Evolutionary conservation across 2,888 invertebrate species (phyloP), one percentile per base, ranked within the genome.

Genomic region (Muschampia plurimacula): DNA sequence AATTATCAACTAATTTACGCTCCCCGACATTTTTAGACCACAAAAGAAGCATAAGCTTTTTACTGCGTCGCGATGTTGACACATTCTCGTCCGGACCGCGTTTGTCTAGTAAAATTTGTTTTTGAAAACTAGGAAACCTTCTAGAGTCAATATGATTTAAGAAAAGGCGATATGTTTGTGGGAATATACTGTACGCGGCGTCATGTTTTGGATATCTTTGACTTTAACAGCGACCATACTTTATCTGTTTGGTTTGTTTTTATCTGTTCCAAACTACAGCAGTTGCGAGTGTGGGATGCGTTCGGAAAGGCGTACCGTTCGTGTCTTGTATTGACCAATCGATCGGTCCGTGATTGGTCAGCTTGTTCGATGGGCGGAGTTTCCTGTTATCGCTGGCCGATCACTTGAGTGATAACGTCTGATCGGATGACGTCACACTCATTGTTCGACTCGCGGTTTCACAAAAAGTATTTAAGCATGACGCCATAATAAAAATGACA

Each of bases 1-100:
- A n/a, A n/a, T n/a, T n/a, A n/a, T n/a, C n/a, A n/a, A n/a, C n/a
- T 93, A 93, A 93, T 93, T 93, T 91, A 92, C 92, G 85, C 81
- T 82, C 82, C 84, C 84, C 87, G 85, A 84, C 85, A 84, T 89
- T 91, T 91, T 89, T 87, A 80, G 78, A 83, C 83, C 83, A 83
- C 83, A 85, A 85, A 89, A 72, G 73, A 82, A 81, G 78, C 82
- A 82, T 88, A 88, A 90, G 89, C 87, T 90, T 89, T 89, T 89
- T 88, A 89, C 86, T 79, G 81, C 77, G 76, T 67, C 55, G 74
- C 63, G 73, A 71, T 86, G 86, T 88, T 85, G 77, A 83, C 85
- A 80, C 74, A 77, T 75, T 75, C 78, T 75, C 76, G 79, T 77
- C 80, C 76, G 74, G 76, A 75, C 77, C 77, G 57, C 67, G 64